phyloP scores from a whole-genome alignment of 2,113 vertebrate genomes.

The Sarotherodon lohbergeri region DNA sequence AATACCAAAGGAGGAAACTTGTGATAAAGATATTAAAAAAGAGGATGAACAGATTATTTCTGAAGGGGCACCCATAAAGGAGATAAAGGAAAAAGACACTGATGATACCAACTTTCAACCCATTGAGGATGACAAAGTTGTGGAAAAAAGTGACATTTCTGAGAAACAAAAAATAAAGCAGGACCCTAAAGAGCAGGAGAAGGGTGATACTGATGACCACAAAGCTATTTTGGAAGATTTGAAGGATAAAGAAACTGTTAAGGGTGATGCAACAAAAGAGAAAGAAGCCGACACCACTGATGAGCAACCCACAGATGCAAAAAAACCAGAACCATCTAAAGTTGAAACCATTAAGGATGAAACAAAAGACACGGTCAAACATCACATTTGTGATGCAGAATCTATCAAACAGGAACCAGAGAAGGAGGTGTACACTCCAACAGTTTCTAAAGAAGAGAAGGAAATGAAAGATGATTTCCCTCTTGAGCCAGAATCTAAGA shows the following conservation, averaged over 20 bases:
- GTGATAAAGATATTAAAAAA: background rate
- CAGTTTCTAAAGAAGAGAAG: background rate
- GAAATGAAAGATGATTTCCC: background rate
- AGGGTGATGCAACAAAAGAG: background rate
- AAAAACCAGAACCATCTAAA: background rate
- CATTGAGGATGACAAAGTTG: background rate
- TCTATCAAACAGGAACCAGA: background rate
- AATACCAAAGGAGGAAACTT: background rate
- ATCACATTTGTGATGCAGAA: background rate
- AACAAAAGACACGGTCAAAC: background rate
- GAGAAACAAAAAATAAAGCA: background rate
- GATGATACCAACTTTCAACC: background rate
- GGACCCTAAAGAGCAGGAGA: background rate
- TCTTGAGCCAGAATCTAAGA: background rate
- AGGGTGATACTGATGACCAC: background rate
- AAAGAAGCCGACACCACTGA: background rate
- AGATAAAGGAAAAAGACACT: background rate
- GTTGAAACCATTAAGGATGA: background rate
- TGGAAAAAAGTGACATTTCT: background rate
- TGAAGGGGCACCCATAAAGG: background rate
- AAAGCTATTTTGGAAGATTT: background rate
- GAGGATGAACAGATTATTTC: background rate
- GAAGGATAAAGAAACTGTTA: background rate
- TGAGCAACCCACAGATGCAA: background rate
- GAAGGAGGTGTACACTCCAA: background rate